Evolutionary conservation across 2,888 invertebrate genomes (phyloP).

Genomic region (Eilema depressum): DNA sequence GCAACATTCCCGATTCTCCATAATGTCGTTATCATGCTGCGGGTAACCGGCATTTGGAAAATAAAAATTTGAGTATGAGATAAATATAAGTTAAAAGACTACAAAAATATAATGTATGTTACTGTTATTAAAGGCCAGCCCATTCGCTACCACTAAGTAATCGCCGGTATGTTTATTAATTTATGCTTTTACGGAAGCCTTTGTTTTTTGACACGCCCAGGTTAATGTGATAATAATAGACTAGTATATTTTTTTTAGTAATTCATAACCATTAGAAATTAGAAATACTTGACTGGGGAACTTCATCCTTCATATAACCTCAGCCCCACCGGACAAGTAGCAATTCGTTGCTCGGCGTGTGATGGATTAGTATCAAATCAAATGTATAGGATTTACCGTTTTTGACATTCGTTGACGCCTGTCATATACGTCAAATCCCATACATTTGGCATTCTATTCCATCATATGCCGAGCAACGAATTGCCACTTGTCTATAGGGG

Average conservation of each 20-base stretch:
- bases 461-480: no score
- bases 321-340: no score
- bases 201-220: neutral
- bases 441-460: no score
- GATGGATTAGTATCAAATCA: no score
- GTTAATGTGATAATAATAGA: neutral
- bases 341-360: no score
- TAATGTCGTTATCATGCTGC: constrained; percentile 64
- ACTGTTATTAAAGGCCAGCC: neutral
- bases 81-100: constrained; percentile 15
- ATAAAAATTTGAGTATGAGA: constrained; percentile 59
- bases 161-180: neutral
- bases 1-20: constrained; percentile 60
- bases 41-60: constrained; percentile 50
- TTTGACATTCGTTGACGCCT: no score
- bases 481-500: no score
- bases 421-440: no score
- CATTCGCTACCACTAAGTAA: neutral
- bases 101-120: neutral
- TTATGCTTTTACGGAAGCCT: neutral
- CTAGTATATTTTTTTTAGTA: neutral
- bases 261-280: neutral
- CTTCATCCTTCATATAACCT: neutral
- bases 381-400: no score
- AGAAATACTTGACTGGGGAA: no score